Base-by-base conservation (phyloP, 35 echinoderm and acorn worm species). In the Heliocidaris erythrogramma region DNA sequence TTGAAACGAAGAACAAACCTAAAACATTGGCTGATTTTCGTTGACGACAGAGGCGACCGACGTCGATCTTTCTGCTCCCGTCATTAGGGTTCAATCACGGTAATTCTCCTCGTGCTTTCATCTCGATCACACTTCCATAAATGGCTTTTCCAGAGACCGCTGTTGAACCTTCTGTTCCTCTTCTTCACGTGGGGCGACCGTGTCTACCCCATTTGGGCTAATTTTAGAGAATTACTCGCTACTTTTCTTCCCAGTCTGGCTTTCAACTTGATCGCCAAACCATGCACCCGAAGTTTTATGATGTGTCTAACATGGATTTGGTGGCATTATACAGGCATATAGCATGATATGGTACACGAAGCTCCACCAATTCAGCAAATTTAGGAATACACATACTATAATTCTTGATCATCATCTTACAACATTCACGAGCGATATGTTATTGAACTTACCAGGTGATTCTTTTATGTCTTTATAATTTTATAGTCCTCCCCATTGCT, bases 171-270 rank as follows among this genome's bases (percentile, higher is more conserved):
- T 78, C 65, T 56, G 52, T 56, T 18, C 65, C 21, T 10, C 59
- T 60, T 60, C 17, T 27, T 78, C 65, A 78, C 65, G 65, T 78
- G 21, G 65, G 65, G 87, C 87, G 31, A 89, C 87, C 29, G 18
- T 89, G 87, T 89, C 87, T 89, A 89, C 87, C 86, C 86, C 87
- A 89, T 89, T 89, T 47, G 30, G 87, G 31, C 10, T 89, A 89
- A 89, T 89, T 89, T 89, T 48, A 89, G 87, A 89, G 87, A 89
- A 89, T 89, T 89, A 89, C 87, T 48, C 87, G 87, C 87, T 89
- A 89, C 87, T 89, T 89, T 89, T 32, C 87, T 78, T 48, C 87
- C 87, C 29, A 89, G 65, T 78, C 65, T 78, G 65, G 7, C 65
- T 17, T 78, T 78, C 65, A 18, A 78, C 65, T 78, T 78, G 65